Conservation (phyloP, 2,113 vertebrate species). For the Melanerpes formicivorus region DNA sequence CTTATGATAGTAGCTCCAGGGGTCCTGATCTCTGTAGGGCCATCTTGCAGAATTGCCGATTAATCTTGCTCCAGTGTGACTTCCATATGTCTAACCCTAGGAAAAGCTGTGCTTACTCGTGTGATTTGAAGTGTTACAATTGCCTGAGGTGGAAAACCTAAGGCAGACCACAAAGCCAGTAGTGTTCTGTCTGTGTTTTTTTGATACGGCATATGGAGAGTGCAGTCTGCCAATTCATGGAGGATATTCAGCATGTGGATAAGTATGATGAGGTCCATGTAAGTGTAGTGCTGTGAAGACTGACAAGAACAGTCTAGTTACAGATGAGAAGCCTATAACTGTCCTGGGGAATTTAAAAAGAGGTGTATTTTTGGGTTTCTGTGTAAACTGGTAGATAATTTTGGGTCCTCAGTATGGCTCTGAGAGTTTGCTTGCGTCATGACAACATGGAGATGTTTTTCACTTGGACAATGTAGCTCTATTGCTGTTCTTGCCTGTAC, state of each 20-base stretch:
- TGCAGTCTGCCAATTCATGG: background rate
- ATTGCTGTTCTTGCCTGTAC: background rate
- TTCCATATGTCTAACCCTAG: background rate
- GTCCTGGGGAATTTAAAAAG: background rate
- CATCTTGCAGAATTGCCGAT: background rate
- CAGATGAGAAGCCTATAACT: background rate
- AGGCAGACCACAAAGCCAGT: background rate
- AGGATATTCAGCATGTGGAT: rapidly evolving
- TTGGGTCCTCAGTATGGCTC: background rate
- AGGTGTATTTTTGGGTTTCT: background rate
- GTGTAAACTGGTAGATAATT: background rate
- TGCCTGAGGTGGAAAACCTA: slow-evolving; percentile 6
- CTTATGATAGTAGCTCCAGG: background rate
- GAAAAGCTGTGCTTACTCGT: background rate
- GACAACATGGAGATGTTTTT: background rate
- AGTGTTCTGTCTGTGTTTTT: background rate
- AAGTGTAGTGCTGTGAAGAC: background rate
- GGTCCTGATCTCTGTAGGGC: background rate
- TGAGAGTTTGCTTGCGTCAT: background rate
- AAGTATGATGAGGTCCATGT: background rate
- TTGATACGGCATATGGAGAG: background rate
- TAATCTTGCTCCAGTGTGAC: background rate
- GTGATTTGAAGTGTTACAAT: background rate
- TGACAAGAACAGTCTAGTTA: background rate
- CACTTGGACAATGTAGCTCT: background rate